Percentiles rank a stretch among this genome's conserved stretches.
These are phyloP conservation scores for Drosophila multiciliata DNA, from an alignment of 2,888 invertebrate genomes.

Conservation along the genomic window DNA sequence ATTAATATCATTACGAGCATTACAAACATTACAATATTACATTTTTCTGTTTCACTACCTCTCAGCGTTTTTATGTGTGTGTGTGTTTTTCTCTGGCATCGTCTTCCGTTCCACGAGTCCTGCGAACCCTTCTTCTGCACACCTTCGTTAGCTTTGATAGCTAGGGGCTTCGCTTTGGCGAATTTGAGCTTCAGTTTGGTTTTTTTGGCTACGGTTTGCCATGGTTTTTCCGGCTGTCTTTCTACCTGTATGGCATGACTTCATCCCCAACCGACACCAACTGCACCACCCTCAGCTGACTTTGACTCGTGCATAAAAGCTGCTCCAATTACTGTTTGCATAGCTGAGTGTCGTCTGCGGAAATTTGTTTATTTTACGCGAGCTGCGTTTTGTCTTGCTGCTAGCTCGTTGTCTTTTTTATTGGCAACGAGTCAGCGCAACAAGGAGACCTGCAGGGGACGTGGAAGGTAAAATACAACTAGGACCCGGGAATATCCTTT, in stretches of 20 bases:
- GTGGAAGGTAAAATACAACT: constrained; percentile 5
- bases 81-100: constrained; percentile 8
- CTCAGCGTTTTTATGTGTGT: not conserved
- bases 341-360: constrained; percentile 79
- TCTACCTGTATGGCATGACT: constrained; percentile 36
- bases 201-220: constrained; percentile 64
- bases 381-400: constrained; percentile 71
- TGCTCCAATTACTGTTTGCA: constrained; percentile 80
- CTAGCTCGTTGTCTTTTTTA: constrained; percentile 57
- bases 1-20: constrained; percentile 71
- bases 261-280: constrained; percentile 7
- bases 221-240: constrained; percentile 47
- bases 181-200: constrained; percentile 70
- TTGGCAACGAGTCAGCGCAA: constrained; percentile 46
- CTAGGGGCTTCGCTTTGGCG: constrained; percentile 44
- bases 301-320: constrained; percentile 60
- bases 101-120: constrained; percentile 53
- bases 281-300: constrained; percentile 1
- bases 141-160: constrained; percentile 57
- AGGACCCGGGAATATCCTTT: constrained; percentile 45
- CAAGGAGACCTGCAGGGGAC: constrained; percentile 7
- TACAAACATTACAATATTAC: constrained; percentile 67
- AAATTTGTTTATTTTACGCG: constrained; percentile 81
- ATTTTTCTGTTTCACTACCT: constrained; percentile 32
- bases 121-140: constrained; percentile 30